phyloP scores from a whole-genome alignment of 2,113 vertebrate genomes.

The Silurus meridionalis region DNA sequence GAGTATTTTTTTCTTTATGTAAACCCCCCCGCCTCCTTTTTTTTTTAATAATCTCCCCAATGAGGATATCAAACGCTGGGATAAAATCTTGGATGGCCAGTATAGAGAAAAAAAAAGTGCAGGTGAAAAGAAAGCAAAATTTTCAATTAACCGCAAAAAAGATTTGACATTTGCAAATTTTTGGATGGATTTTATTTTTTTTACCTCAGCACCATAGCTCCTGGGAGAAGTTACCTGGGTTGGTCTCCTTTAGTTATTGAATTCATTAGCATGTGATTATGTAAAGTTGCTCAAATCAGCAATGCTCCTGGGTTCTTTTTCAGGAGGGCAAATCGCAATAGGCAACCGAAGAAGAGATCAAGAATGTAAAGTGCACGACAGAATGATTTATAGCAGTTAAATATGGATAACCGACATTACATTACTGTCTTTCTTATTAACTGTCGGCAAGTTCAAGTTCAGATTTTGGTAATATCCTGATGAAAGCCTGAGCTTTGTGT shows the following conservation, averaged over 20 bases:
- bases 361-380: neutral
- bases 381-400: neutral
- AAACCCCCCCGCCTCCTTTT: neutral
- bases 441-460: neutral
- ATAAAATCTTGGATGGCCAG: neutral
- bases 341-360: neutral
- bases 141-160: neutral
- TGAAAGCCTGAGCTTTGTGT: neutral
- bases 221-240: neutral
- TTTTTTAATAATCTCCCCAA: neutral
- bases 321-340: neutral
- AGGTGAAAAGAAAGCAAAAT: slow-evolving; percentile 10
- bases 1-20: slow-evolving; percentile 29
- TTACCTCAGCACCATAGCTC: neutral
- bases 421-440: neutral
- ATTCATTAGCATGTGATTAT: neutral
- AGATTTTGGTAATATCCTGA: neutral
- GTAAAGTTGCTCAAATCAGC: neutral
- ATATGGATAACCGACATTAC: neutral
- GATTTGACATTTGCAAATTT: slow-evolving; percentile 25
- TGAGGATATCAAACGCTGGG: slow-evolving; percentile 44
- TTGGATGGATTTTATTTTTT: neutral
- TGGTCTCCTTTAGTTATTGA: neutral
- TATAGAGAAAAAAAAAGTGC: neutral
- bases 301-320: neutral